Evolutionary conservation across 2,113 vertebrate genomes (phyloP).

Genomic region (Aviceda subcristata): DNA sequence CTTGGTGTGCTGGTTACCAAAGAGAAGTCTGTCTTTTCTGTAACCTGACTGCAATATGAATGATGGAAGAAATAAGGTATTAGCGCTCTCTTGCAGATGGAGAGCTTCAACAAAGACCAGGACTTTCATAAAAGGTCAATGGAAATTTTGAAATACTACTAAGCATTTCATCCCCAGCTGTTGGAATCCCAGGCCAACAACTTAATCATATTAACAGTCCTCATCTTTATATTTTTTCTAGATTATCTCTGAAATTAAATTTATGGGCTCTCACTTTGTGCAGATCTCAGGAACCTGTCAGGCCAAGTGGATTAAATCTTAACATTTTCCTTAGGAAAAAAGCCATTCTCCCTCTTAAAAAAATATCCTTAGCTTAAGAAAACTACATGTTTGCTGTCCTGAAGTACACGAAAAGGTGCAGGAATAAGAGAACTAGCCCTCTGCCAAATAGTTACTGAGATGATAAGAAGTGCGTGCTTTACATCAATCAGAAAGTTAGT

Average conservation of each 20-base stretch:
- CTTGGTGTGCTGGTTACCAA: background rate
- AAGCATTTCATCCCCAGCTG: background rate
- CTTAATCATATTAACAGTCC: background rate
- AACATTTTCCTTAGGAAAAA: background rate
- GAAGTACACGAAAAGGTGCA: background rate
- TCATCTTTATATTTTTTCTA: background rate
- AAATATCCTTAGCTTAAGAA: background rate
- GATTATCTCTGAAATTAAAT: background rate
- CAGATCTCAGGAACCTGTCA: background rate
- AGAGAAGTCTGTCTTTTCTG: background rate
- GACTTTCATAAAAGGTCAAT: background rate
- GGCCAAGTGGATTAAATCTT: background rate
- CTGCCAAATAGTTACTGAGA: background rate
- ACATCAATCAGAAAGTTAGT: background rate
- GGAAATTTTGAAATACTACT: background rate
- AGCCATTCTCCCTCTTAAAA: background rate
- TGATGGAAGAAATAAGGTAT: background rate
- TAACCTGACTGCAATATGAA: background rate
- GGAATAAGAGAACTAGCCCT: background rate
- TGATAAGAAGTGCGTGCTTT: background rate
- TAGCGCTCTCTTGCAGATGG: background rate
- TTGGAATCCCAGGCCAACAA: background rate
- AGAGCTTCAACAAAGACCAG: background rate
- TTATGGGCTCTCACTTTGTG: background rate
- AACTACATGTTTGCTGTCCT: background rate